These are phyloP conservation scores for Paramormyrops kingsleyae DNA, from an alignment of 2,113 vertebrate genomes.

Conservation along the genomic window DNA sequence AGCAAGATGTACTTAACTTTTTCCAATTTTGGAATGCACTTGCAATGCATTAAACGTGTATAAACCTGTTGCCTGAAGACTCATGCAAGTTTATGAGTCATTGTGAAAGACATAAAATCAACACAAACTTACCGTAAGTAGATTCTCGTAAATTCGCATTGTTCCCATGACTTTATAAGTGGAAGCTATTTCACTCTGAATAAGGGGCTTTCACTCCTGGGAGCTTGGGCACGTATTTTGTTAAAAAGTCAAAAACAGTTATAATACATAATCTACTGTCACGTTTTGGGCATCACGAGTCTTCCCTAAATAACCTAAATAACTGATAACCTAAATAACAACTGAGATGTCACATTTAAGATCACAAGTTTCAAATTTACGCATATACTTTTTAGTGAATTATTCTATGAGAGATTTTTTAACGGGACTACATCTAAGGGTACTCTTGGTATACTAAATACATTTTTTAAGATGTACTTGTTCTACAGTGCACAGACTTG, in stretches of 20 bases:
- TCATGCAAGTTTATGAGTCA: conserved; percentile 31
- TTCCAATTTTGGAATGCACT: conserved; percentile 35
- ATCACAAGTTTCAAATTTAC: background rate
- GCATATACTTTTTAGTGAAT: background rate
- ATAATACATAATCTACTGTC: background rate
- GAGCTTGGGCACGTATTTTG: background rate
- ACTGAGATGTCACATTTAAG: background rate
- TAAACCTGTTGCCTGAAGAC: conserved; percentile 29
- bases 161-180: background rate
- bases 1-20: conserved; percentile 20
- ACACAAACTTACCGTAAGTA: background rate
- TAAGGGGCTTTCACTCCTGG: background rate
- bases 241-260: background rate
- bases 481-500: background rate
- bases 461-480: background rate
- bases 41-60: conserved; percentile 32
- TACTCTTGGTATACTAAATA: background rate
- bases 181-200: background rate
- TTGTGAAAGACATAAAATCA: background rate
- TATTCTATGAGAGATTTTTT: background rate
- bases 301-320: background rate
- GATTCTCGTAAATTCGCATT: background rate
- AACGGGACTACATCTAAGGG: background rate
- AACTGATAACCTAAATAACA: background rate
- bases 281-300: background rate